Evolutionary conservation across 2,113 vertebrate genomes (phyloP).

Genomic region (Miniopterus natalensis): DNA sequence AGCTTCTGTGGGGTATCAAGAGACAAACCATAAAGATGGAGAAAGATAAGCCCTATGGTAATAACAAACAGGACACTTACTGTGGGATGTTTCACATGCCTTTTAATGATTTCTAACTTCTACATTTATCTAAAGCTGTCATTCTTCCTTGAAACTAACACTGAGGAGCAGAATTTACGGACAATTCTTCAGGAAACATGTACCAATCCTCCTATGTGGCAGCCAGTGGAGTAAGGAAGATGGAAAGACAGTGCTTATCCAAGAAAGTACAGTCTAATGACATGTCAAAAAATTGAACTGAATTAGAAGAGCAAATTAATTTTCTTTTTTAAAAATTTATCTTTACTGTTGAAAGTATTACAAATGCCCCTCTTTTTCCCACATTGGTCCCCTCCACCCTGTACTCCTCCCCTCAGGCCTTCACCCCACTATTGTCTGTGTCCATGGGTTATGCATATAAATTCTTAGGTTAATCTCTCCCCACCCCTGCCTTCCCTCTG

Average conservation of each 20-base stretch:
- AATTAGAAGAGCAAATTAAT: not conserved
- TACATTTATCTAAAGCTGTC: not conserved
- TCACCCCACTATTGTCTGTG: no score
- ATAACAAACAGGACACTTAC: not conserved
- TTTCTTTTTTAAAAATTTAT: not conserved
- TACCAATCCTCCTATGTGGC: not conserved
- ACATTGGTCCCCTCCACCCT: no score
- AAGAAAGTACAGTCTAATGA: not conserved
- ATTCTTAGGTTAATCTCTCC: no score
- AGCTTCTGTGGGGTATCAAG: not conserved
- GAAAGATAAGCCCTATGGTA: not conserved
- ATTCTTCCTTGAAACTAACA: not conserved
- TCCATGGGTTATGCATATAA: no score
- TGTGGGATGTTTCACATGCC: not conserved
- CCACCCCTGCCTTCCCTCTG: no score
- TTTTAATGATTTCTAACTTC: conserved; percentile 22
- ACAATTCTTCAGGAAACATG: not conserved
- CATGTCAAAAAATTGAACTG: not conserved
- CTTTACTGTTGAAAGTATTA: no score
- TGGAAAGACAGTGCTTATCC: not conserved
- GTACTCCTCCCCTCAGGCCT: no score
- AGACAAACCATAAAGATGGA: not conserved
- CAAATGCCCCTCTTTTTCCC: no score
- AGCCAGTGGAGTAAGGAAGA: not conserved
- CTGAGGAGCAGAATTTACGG: not conserved